phyloP scores from a whole-genome alignment of 2,888 invertebrate genomes.

The Megaustenia siamemsis region DNA sequence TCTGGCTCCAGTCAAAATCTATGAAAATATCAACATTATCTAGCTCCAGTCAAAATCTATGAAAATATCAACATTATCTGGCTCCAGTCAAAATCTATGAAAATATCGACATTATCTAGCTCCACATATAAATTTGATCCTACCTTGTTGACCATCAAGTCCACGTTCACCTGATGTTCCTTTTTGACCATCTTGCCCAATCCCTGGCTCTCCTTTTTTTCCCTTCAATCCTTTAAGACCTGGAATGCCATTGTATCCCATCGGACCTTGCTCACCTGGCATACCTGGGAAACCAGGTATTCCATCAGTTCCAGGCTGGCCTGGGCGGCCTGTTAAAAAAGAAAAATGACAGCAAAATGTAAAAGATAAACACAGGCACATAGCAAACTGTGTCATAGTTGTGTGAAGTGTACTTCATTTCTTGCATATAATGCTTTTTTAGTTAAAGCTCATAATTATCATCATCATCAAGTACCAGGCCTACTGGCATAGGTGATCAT shows the following conservation, averaged over 20 bases:
- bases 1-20: too few relatives aligned
- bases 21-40: too few relatives aligned
- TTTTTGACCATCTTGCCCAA: slow-evolving; percentile 57
- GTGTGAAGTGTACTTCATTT: too few relatives aligned
- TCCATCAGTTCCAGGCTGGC: slow-evolving; percentile 70
- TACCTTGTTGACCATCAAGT: slow-evolving; percentile 62
- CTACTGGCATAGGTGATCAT: too few relatives aligned
- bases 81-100: too few relatives aligned
- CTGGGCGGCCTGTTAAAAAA: slow-evolving; percentile 4
- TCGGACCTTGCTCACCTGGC: slow-evolving; percentile 59
- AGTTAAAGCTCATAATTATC: too few relatives aligned
- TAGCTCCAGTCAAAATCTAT: too few relatives aligned
- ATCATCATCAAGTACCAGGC: too few relatives aligned
- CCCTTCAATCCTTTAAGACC: slow-evolving; percentile 35
- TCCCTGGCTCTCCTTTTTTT: slow-evolving; percentile 49
- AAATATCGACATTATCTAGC: too few relatives aligned
- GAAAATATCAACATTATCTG: too few relatives aligned
- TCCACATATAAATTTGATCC: background rate
- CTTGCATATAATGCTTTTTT: too few relatives aligned
- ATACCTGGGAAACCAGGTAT: slow-evolving; percentile 74
- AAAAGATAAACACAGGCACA: background rate
- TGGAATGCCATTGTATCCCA: slow-evolving; percentile 59
- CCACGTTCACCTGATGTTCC: slow-evolving; percentile 66
- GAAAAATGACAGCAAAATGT: background rate
- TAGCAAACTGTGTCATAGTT: too few relatives aligned